These are phyloP conservation scores for Emydura subglobosa DNA, from an alignment of 2,113 vertebrate genomes.

Conservation along the genomic window DNA sequence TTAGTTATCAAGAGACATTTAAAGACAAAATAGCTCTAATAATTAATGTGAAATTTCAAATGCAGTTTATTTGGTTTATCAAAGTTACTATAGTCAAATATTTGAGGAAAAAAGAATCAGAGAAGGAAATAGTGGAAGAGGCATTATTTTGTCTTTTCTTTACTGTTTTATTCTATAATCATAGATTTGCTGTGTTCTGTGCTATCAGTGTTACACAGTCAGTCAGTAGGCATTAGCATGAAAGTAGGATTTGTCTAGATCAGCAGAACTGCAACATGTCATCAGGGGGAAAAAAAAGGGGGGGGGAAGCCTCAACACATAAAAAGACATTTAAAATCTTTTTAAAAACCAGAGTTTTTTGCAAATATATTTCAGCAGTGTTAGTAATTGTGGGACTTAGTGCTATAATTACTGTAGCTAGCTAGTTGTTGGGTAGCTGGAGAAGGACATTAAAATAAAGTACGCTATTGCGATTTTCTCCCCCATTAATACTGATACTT, in stretches of 20 bases:
- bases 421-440: neutral
- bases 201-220: neutral
- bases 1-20: neutral
- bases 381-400: neutral
- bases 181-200: neutral
- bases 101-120: neutral
- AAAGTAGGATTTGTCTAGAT: neutral
- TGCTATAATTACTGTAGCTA: neutral
- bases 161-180: neutral
- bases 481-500: conserved; percentile 15
- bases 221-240: neutral
- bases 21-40: neutral
- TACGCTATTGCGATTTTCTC: neutral
- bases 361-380: rapidly evolving
- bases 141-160: neutral
- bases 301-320: neutral
- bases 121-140: neutral
- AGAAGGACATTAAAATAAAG: neutral
- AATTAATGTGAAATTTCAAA: neutral
- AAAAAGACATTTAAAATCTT: neutral
- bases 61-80: neutral
- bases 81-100: neutral
- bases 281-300: neutral
- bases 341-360: rapidly evolving
- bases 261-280: neutral